phyloP scores from a whole-genome alignment of 1,140 invertebrate species.

The Drosophila ohnishii region DNA sequence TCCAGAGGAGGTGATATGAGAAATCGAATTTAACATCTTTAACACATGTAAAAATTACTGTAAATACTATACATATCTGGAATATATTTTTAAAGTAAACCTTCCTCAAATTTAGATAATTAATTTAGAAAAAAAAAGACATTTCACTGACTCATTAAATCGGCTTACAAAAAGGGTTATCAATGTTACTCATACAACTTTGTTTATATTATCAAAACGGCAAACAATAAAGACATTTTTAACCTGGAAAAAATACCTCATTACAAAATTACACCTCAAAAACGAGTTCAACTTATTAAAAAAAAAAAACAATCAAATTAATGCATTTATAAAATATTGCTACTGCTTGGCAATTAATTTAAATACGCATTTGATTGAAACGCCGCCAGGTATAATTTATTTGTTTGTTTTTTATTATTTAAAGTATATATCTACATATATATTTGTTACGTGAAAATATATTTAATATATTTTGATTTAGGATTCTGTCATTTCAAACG shows the following conservation, averaged over 20 bases:
- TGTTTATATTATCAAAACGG: background rate
- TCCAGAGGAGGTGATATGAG: background rate
- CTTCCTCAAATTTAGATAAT: background rate
- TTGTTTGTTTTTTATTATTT: slow-evolving; percentile 1
- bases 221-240: background rate
- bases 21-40: background rate
- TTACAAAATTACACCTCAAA: background rate
- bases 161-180: background rate
- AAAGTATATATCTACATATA: background rate
- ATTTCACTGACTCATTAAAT: background rate
- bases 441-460: slow-evolving; percentile 3
- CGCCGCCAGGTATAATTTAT: slow-evolving; percentile 2
- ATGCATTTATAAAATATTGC: slow-evolving; percentile 23
- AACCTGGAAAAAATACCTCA: too few relatives aligned
- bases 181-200: background rate
- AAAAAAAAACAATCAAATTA: slow-evolving; percentile 4
- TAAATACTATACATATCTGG: background rate
- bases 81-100: background rate
- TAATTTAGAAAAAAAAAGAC: too few relatives aligned
- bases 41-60: background rate
- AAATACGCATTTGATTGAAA: slow-evolving; percentile 5
- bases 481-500: slow-evolving; percentile 7
- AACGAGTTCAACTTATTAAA: background rate
- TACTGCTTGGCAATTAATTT: slow-evolving; percentile 21
- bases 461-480: slow-evolving; percentile 32